phyloP scores from a whole-genome alignment of 1,140 invertebrate genomes.

The Brachionus koreanus region DNA sequence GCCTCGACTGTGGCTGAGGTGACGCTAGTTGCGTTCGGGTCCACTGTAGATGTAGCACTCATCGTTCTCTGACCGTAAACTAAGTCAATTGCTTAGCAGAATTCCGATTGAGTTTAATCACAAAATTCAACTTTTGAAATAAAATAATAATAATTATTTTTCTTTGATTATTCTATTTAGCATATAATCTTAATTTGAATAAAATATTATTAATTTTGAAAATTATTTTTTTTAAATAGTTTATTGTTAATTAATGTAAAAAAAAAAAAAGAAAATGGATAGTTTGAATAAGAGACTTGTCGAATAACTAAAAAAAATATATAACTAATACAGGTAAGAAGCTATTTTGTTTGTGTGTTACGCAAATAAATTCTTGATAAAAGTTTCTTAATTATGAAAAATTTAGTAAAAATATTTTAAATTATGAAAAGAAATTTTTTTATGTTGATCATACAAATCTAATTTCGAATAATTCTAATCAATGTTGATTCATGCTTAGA shows the following conservation, averaged over 20 bases:
- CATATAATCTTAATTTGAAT: background rate
- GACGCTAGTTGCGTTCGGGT: background rate
- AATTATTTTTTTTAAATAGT: background rate
- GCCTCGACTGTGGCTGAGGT: background rate
- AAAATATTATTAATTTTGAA: background rate
- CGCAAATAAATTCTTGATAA: background rate
- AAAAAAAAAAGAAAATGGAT: background rate
- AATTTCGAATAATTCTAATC: background rate
- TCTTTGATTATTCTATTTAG: background rate
- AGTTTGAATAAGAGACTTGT: background rate
- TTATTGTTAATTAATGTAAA: background rate
- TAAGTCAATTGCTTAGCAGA: background rate
- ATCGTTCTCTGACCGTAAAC: background rate
- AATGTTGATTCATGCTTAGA: no score
- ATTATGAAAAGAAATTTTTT: background rate
- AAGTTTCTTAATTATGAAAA: background rate
- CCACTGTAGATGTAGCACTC: background rate
- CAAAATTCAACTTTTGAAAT: background rate
- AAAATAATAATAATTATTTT: conserved; percentile 12
- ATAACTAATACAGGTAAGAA: background rate
- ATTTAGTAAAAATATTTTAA: background rate
- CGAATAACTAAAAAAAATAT: background rate
- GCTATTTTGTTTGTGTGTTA: background rate
- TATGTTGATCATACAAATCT: background rate
- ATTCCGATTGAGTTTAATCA: background rate